Evolutionary conservation across 1,140 invertebrate species (phyloP).

Genomic region (Wasmannia auropunctata): DNA sequence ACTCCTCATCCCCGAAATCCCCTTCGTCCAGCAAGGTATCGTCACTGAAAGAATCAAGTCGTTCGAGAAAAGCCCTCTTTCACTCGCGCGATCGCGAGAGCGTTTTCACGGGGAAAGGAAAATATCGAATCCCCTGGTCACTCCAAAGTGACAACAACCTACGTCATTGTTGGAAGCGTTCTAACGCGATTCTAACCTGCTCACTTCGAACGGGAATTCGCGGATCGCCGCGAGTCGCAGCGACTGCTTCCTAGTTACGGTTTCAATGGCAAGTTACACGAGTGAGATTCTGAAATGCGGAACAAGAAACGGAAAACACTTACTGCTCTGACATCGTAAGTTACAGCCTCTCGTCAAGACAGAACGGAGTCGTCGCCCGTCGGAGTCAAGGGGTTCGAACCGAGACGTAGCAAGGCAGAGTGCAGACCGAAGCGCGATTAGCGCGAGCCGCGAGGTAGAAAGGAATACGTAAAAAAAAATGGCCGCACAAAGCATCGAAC

Average conservation of each 20-base stretch:
- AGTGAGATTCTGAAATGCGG: background rate
- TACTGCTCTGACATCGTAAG: slow-evolving; percentile 69
- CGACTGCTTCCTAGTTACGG: background rate
- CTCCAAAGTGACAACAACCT: slow-evolving; percentile 50
- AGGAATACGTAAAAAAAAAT: no score
- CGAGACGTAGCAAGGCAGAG: slow-evolving; percentile 1
- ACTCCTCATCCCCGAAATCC: slow-evolving; percentile 83
- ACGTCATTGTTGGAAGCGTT: slow-evolving; percentile 68
- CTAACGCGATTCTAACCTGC: slow-evolving; percentile 72
- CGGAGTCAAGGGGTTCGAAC: background rate
- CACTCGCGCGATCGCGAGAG: background rate
- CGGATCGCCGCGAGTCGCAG: background rate
- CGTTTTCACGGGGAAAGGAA: background rate
- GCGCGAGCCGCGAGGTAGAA: no score
- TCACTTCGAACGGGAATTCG: background rate
- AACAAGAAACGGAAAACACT: slow-evolving; percentile 18
- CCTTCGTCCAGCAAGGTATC: slow-evolving; percentile 83
- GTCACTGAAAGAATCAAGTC: slow-evolving; percentile 76
- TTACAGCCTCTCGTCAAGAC: background rate
- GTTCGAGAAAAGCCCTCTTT: background rate
- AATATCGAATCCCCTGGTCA: background rate
- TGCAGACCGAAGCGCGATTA: no score
- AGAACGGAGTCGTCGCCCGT: background rate
- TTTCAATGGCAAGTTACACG: background rate
- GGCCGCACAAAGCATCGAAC: no score